These are phyloP conservation scores for Orgyia antiqua DNA, from an alignment of 2,888 invertebrate species.

Conservation along the genomic window DNA sequence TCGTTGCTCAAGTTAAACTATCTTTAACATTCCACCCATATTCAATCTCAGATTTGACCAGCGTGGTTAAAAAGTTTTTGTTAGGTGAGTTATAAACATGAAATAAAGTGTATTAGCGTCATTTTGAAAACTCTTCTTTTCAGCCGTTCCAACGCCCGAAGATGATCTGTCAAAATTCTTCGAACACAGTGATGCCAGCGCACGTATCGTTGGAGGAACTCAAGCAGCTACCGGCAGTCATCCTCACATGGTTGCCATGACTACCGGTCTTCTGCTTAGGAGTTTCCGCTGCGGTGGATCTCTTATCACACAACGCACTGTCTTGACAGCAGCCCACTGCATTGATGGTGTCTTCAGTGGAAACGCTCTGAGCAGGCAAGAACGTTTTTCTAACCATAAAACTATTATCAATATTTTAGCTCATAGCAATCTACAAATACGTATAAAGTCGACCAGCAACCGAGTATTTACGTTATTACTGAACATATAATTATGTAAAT, in stretches of 20 bases:
- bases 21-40: background rate
- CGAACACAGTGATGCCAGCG: background rate
- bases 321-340: constrained; percentile 60
- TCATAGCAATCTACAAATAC: too few relatives aligned
- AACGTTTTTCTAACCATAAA: background rate
- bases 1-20: background rate
- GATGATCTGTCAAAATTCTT: background rate
- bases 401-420: background rate
- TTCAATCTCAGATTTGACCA: too few relatives aligned
- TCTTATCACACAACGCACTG: constrained; percentile 30
- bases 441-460: background rate
- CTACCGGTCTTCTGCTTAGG: constrained; percentile 32
- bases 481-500: background rate
- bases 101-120: background rate
- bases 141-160: background rate
- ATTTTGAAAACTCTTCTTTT: background rate
- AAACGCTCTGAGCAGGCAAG: background rate
- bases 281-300: constrained; percentile 51
- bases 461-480: background rate
- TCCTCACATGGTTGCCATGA: constrained; percentile 48
- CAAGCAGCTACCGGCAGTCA: constrained; percentile 36
- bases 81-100: background rate
- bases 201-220: constrained; percentile 46
- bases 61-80: background rate
- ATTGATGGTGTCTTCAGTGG: constrained; percentile 20